These are phyloP conservation scores for Oreonectes daqikongensis DNA, from an alignment of 2,797 vertebrate species.

Conservation along the genomic window DNA sequence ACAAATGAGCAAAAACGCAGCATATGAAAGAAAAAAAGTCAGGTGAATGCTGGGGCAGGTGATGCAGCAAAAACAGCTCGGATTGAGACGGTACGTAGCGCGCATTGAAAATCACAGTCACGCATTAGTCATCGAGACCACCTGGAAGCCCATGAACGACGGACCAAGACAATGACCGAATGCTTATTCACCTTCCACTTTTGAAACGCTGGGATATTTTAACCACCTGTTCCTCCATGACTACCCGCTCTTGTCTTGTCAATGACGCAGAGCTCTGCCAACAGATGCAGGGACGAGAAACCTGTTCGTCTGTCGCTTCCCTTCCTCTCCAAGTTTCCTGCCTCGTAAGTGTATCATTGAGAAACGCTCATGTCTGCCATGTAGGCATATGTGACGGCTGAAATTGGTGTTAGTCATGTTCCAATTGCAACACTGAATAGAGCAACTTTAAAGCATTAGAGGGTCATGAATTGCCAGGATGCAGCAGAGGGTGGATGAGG, in stretches of 20 bases:
- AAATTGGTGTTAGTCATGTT: constrained; percentile 36
- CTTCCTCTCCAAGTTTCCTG: constrained; percentile 40
- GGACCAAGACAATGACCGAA: constrained; percentile 29
- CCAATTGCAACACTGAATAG: constrained; percentile 16
- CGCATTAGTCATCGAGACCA: constrained; percentile 49
- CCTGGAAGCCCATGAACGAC: constrained; percentile 41
- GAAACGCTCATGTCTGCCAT: constrained; percentile 28
- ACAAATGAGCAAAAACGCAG: constrained; percentile 2
- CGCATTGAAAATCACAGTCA: constrained; percentile 54
- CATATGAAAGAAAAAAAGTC: constrained; percentile 60
- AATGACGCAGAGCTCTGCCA: constrained; percentile 38
- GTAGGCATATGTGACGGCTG: constrained; percentile 30
- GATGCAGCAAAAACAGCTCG: constrained; percentile 62
- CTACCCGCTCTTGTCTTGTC: constrained; percentile 13
- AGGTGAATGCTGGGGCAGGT: constrained; percentile 56
- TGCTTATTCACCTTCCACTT: constrained; percentile 44
- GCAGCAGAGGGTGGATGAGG: background rate
- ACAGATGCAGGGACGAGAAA: constrained; percentile 22
- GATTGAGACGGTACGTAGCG: constrained; percentile 64
- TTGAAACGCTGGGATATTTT: constrained; percentile 24
- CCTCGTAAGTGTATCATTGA: constrained; percentile 44
- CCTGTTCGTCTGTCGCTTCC: constrained; percentile 41
- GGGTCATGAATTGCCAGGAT: constrained; percentile 1
- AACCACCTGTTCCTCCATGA: constrained; percentile 39
- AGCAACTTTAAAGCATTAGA: constrained; percentile 7